phyloP scores from a whole-genome alignment of 2,888 invertebrate genomes.

The Watsonalla binaria region DNA sequence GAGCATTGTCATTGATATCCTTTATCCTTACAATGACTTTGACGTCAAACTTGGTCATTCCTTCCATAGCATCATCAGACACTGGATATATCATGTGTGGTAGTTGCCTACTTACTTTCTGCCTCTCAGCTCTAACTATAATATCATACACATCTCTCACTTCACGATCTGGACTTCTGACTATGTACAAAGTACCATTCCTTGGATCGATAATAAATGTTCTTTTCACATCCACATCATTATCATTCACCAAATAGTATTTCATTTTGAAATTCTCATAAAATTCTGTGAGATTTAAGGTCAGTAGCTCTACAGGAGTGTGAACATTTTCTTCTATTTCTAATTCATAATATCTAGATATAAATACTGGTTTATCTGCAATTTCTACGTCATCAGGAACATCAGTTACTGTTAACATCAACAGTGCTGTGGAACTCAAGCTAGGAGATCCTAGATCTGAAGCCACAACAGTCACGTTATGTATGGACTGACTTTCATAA shows the following conservation, averaged over 20 bases:
- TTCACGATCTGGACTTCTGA: constrained; percentile 87
- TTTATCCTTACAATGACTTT: constrained; percentile 87
- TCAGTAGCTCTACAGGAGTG: constrained; percentile 85
- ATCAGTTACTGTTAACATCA: constrained; percentile 83
- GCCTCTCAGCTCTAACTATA: constrained; percentile 70
- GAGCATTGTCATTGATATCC: constrained; percentile 91
- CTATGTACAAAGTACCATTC: constrained; percentile 86
- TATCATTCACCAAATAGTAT: constrained; percentile 81
- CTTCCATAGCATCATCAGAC: constrained; percentile 83
- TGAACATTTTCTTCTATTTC: constrained; percentile 89
- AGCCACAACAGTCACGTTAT: constrained; percentile 89
- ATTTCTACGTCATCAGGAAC: constrained; percentile 79
- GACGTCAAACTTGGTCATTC: constrained; percentile 86
- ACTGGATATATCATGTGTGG: constrained; percentile 88
- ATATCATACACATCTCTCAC: constrained; percentile 81
- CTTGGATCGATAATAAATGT: constrained; percentile 86
- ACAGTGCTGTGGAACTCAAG: constrained; percentile 86
- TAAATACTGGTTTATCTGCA: constrained; percentile 75
- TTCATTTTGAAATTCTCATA: constrained; percentile 81
- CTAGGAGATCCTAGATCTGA: constrained; percentile 92
- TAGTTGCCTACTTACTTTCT: constrained; percentile 82
- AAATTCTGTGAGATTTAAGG: constrained; percentile 85
- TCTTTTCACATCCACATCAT: constrained; percentile 76
- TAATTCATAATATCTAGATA: constrained; percentile 87
- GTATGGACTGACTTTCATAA: constrained; percentile 81